Evolutionary conservation across 2,888 invertebrate genomes (phyloP), one percentile per base, ranked within the genome.

Genomic region (Lasioglossum zephyrum): DNA sequence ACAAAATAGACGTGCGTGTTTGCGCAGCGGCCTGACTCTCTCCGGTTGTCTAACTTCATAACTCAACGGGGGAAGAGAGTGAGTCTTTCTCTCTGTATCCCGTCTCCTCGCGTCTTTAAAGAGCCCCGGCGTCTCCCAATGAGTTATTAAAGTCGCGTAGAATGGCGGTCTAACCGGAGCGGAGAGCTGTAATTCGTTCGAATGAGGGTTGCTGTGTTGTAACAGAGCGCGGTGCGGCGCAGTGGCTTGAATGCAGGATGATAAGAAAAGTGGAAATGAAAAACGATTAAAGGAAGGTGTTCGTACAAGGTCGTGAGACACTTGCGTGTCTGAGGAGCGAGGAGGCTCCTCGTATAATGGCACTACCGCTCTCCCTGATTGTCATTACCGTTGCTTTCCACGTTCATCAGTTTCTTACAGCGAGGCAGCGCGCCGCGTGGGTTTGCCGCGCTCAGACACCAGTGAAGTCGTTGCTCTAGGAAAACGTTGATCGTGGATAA

Each of bases 311-410:
- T 93, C 93, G 92, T 92, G 92, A 87, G 91, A 93, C 92, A 90
- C 87, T 89, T 85, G 89, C 87, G 89, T 86, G 91, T 85, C 82
- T 79, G 82, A 84, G 80, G 78, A 81, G 81, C 84, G 9, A 53
- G 53, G 84, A 89, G 89, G 18, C 66, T 18, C 89, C 91, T 92
- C 91, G 91, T 91, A 92, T 92, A 91, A 91, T 92, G 90, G 84
- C 85, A 87, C 84, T 84, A 87, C 91, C 92, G 89, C 89, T 90
- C 87, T 91, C 87, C 91, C 87, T 92, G 92, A 93, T 93, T 93
- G 93, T 93, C 92, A 93, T 93, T 93, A 93, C 93, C 92, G 93
- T 93, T 93, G 89, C 89, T 90, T 91, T 90, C 88, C 88, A 89
- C 86, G 91, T 89, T 90, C 91, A 88, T 92, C 90, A 86, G 83